Evolutionary conservation across 2,797 vertebrate species (phyloP).

Genomic region (Darevskia nairensis): DNA sequence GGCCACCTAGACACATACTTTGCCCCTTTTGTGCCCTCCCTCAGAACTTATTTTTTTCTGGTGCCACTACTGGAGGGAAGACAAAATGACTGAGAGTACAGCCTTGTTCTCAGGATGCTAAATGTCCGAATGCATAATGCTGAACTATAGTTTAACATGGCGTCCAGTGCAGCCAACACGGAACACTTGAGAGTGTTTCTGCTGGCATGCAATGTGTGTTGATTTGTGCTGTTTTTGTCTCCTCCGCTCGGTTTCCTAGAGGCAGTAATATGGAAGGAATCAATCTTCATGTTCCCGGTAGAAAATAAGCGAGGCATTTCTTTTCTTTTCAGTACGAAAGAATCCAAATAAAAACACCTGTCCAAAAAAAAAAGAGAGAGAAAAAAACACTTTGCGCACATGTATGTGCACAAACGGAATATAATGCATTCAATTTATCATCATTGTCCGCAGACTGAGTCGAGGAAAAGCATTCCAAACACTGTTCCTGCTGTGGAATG

Average conservation of each 20-base stretch:
- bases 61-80: too few relatives aligned
- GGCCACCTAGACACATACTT: too few relatives aligned
- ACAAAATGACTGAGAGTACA: too few relatives aligned
- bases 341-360: constrained; percentile 58
- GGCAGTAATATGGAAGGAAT: background rate
- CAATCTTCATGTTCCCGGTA: constrained; percentile 10
- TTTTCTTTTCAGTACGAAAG: background rate
- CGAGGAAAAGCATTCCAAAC: constrained; percentile 64
- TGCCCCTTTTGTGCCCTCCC: too few relatives aligned
- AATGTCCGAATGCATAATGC: background rate
- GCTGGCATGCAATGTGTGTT: background rate
- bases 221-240: constrained; percentile 1
- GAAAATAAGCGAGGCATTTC: background rate
- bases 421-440: constrained; percentile 52
- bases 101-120: too few relatives aligned
- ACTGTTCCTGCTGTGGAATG: constrained; percentile 80
- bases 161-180: background rate
- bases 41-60: too few relatives aligned
- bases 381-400: background rate
- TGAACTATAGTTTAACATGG: background rate
- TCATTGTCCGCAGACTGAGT: constrained; percentile 45
- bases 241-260: constrained; percentile 11
- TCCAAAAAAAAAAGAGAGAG: constrained; percentile 12
- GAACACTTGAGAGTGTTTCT: constrained; percentile 4
- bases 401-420: background rate